Base-by-base conservation (phyloP, 2,888 invertebrate genomes). In the Hecatera dysodea region DNA sequence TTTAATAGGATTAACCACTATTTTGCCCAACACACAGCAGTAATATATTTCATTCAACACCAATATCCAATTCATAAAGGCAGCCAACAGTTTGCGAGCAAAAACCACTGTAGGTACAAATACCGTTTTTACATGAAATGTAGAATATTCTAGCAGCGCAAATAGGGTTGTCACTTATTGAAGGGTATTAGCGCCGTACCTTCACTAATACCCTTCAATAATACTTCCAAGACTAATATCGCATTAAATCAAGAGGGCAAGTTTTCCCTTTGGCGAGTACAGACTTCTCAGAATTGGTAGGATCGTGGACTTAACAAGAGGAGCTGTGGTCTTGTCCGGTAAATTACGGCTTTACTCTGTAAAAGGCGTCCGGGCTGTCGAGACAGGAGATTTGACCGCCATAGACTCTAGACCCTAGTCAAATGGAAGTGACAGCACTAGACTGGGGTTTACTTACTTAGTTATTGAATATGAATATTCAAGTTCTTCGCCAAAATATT, bases 381-480 rank as follows among this genome's bases (percentile, higher is more conserved):
- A 52, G 67, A 50, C 67, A 63, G 67, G 59, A 53, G 72, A 69
- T 69, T 68, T 67, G 62, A 63, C 60, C 59, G 55, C 50, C 22
- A 42, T 24, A 55, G 59, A n/a, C n/a, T n/a, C 22, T 19, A 42
- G 36, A 67, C 60, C 81, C 63, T 36, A 67, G 57, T 72, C 39
- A 77, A 59, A 62, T 71, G 17, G 9, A n/a, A 62, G 53, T 67
- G 62, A 48, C 60, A 80, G 57, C 76, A 77, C 68, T 80, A 59
- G 59, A 42, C 56, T 36, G 24, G 22, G 59, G 66, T 57, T 74
- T 82, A 73, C 80, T 84, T 55, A 64, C 57, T 74, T 82, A 74
- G 81, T 84, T 84, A 84, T 82, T 74, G 75, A 70, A 67, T 80
- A 87, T 89, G 86, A 89, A 87, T 87, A 89, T 88, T 88, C 85